Base-by-base conservation (phyloP, 2,113 vertebrate genomes). In the Tympanuchus pallidicinctus region DNA sequence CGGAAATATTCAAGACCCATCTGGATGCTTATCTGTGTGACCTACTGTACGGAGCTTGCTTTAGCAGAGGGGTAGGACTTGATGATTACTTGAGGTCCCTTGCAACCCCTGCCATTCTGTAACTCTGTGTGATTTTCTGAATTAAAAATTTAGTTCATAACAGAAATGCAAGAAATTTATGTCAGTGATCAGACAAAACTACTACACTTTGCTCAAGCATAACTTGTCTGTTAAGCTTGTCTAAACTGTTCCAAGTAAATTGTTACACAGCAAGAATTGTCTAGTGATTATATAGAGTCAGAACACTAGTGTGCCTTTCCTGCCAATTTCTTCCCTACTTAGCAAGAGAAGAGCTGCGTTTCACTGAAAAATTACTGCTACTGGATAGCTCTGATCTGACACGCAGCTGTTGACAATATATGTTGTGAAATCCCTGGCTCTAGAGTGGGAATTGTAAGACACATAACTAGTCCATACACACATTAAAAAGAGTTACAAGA, bases 351-450 rank as follows among this genome's bases (percentile, higher is more conserved):
- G 30, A 60, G 25, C 2, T 4, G 18, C 25, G 8, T 79, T 89
- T 82, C 20, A 64, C 34, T 43, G 36, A 28, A 77, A 81, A 77
- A 38, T 2, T 66, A 15, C 4, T 67, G 24, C 54, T 63, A 27
- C 13, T 0, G 0, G 27, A 24, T 32, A 70, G 6, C 8, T 80
- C 22, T 48, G 13, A 74, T 63, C 43, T 11, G 34, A 50, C 21
- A 7, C 28, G 73, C 17, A 61, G 4, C 14, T 71, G 38, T 71
- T 13, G 4, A 40, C 9, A 27, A n/a, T 18, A 4, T 36, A 4
- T 14, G 6, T 30, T 42, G 34, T 40, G 12, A 80, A 85, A 13
- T 70, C 40, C 34, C 19, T 47, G 0, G 1, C 13, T 25, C 15
- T 14, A 32, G 7, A 8, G 8, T 27, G 9, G 47, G 63, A 94